Base-by-base conservation (phyloP, 53 echinoderm and acorn worm species). In the Mesocentrotus franciscanus region DNA sequence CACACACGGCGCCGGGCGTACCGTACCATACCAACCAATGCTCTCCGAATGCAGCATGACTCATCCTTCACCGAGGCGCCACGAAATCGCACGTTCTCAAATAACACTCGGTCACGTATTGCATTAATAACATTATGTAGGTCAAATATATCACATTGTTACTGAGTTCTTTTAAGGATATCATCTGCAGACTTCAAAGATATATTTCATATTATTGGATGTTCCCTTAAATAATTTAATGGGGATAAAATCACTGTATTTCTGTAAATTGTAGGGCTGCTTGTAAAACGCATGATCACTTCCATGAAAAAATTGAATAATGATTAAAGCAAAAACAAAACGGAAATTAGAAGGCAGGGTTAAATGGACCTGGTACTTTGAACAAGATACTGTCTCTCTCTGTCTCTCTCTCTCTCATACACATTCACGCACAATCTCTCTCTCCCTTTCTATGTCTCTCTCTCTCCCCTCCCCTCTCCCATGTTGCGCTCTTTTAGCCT, bases 41-140 rank as follows among this genome's bases (percentile, higher is more conserved):
- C 42, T 42, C 36, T 81, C 81, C 30, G 39, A 81, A 81, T 18
- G 42, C 36, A 81, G 81, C 81, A 81, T 81, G 81, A 81, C 81
- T 81, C 81, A 81, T 81, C 81, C 39, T 42, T 81, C 36, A 20
- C 81, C 16, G 42, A 16, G 81, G 81, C 81, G 81, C 81, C 81
- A 81, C 81, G 42, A 9, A 42, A 81, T 81, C 81, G 81, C 81
- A 81, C 81, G 81, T 81, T 81, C 81, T 22, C 42, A 81, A 81
- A 39, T 33, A 81, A 81, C 81, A 81, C 81, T 33, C 22, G 17
- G 36, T 81, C 81, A 81, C 81, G 81, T 42, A 42, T 81, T 81
- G 20, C 42, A 20, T 81, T 81, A 39, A 81, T 81, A 81, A 81
- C 81, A 42, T 33, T 39, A 36, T 81, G 12, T 17, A 81, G 39